A percentile compares a stretch with the other conserved stretches of the same genome.
These are phyloP conservation scores for Enteromius fasciolatus DNA, from an alignment of 2,797 vertebrate genomes.

Conservation along the genomic window DNA sequence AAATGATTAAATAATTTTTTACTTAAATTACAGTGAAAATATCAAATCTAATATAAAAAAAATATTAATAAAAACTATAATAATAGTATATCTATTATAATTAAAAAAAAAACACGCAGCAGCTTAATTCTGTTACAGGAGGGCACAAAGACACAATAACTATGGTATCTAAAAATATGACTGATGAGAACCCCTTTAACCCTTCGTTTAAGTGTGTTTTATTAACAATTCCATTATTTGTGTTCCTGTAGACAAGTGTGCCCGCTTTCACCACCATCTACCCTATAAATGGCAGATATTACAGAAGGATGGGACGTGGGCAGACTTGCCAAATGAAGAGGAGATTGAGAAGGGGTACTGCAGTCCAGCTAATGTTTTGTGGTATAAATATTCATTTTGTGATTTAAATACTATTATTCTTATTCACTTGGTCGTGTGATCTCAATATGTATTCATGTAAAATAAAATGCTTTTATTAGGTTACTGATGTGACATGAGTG, in stretches of 20 bases:
- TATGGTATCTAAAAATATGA: neutral
- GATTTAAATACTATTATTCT: neutral
- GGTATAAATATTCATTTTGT: conserved; percentile 37
- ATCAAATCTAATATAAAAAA: neutral
- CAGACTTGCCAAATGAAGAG: conserved; percentile 79
- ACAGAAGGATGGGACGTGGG: conserved; percentile 74
- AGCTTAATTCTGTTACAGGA: too few relatives aligned
- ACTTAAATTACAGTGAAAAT: neutral
- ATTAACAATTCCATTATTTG: conserved; percentile 14
- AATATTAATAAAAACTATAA: neutral
- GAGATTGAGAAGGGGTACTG: conserved; percentile 86
- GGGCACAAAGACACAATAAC: neutral
- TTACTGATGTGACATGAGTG: neutral
- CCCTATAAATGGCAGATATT: conserved; percentile 90
- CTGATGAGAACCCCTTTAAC: neutral
- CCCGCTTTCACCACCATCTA: conserved; percentile 81
- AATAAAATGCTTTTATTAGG: neutral
- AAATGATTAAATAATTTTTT: neutral
- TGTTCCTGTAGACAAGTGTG: conserved; percentile 78
- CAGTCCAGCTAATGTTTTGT: conserved; percentile 69
- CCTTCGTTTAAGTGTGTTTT: neutral
- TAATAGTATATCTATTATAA: neutral
- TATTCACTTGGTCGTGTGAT: neutral
- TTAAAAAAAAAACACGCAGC: too few relatives aligned
- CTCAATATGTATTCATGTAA: neutral